Evolutionary conservation across 2,888 invertebrate species (phyloP), one percentile per base, ranked within the genome.

Genomic region (Eupsilia transversa): DNA sequence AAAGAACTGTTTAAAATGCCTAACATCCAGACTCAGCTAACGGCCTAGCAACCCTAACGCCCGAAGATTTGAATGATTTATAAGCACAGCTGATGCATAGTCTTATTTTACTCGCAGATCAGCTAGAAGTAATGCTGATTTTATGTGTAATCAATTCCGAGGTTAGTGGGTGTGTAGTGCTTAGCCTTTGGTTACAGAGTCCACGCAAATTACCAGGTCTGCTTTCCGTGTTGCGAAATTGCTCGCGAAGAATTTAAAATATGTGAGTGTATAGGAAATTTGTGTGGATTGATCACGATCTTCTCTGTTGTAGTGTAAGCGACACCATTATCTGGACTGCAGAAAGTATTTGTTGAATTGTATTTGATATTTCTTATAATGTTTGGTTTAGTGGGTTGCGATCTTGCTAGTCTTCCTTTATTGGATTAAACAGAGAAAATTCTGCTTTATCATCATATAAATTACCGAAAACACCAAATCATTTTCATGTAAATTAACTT

Each of bases 91-190:
- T 79, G 72, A 74, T 72, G 70, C 56, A 79, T 82, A 72, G 69
- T 30, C 68, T 67, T 67, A 72, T 79, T 82, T 71, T 17, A 79
- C 79, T 83, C 68, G 52, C 63, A 74, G 54, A 83, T 79, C 70
- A 83, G 70, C 64, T 46, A 52, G 65, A 72, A 82, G 82, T 82
- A 84, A 82, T 80, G 80, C 74, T 84, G 73, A 87, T 84, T 86
- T 87, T 87, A 84, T 86, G 71, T 86, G 79, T 76, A 86, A 84
- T 84, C 83, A 70, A 86, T 80, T 84, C 86, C 72, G 67, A 83
- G 83, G 85, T 77, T 82, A 84, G 85, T 82, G 85, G 82, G 82
- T 82, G 82, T 82, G 85, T 66, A 76, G 72, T 56, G 76, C 66
- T 84, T 74, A 81, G 81, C 85, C 85, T 82, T 82, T 81, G 72